Percentiles rank a stretch among this genome's conserved stretches.
These are phyloP conservation scores for Eulacestoma nigropectus DNA, from an alignment of 2,113 vertebrate species.

Conservation along the genomic window DNA sequence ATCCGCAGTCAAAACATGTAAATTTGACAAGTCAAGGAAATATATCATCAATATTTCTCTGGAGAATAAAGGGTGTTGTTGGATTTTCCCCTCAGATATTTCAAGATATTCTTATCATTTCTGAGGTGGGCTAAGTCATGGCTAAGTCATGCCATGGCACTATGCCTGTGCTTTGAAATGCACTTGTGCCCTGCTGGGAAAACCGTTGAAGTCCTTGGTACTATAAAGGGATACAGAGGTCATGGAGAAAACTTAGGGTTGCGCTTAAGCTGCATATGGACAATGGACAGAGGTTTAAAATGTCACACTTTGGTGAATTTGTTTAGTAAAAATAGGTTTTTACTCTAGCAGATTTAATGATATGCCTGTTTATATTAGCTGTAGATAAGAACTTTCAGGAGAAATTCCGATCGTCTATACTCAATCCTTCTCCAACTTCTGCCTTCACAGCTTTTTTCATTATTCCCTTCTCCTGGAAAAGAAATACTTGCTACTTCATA, in stretches of 20 bases:
- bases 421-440: background rate
- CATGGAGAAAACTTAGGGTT: background rate
- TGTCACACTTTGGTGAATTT: background rate
- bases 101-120: background rate
- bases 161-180: background rate
- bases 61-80: background rate
- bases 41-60: background rate
- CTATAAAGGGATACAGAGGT: background rate
- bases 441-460: background rate
- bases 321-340: background rate
- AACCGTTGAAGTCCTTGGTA: accelerated
- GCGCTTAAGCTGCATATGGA: background rate
- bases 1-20: background rate
- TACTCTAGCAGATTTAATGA: background rate
- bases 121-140: background rate
- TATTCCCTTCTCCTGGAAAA: background rate
- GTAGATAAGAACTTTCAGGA: background rate
- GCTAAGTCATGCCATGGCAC: background rate
- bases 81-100: background rate
- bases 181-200: background rate
- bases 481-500: background rate
- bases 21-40: background rate
- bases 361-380: background rate
- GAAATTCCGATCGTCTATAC: background rate
- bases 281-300: background rate